Base-by-base conservation (phyloP, 1,140 invertebrate genomes). In the Luehdorfia chinensis region DNA sequence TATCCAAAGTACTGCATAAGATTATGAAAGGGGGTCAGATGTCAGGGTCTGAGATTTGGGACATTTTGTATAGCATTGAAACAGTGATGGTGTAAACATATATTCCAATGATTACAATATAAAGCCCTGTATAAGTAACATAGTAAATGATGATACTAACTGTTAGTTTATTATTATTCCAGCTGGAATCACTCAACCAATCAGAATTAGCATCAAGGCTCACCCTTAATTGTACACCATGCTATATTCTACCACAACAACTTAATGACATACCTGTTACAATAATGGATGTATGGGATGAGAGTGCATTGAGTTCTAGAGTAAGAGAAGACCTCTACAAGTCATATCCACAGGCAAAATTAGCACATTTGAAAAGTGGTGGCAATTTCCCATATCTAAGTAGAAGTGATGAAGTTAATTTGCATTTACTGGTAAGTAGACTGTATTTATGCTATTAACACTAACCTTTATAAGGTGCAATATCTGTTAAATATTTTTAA, bases 331-430 rank as follows among this genome's bases (percentile, higher is more conserved):
- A 96, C 62, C 87, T 96, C 55, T 95, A 95, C 68, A 96, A 96
- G 83, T 93, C 93, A 69, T 97, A 97, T 84, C 95, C 95, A 0
- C 89, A 93, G 68, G 95, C 95, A 1, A 96, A 95, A 87, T 66
- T 96, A 51, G 96, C 95, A 2, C 94, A 96, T 84, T 84, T 97
- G 8, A 97, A 97, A 75, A 92, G 89, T 63, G 96, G 96, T 4
- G 96, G 96, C 2, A 97, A 97, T 86, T 98, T 97, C 84, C 96
- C 96, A 2, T 97, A 96, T 71, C 88, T 98, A 30, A 96, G 95
- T 79, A 90, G 94, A 75, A 92, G 93, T 77, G 93, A 94, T 65
- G 96, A 98, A 90, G 95, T 97, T 12, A 97, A 97, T 87, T 87
- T 97, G 44, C 94, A 96, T 89, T 89, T 97, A 72, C 91, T 95